Evolutionary conservation across 2,888 invertebrate species (phyloP), one percentile per base, ranked within the genome.

Genomic region (Pyralis farinalis): DNA sequence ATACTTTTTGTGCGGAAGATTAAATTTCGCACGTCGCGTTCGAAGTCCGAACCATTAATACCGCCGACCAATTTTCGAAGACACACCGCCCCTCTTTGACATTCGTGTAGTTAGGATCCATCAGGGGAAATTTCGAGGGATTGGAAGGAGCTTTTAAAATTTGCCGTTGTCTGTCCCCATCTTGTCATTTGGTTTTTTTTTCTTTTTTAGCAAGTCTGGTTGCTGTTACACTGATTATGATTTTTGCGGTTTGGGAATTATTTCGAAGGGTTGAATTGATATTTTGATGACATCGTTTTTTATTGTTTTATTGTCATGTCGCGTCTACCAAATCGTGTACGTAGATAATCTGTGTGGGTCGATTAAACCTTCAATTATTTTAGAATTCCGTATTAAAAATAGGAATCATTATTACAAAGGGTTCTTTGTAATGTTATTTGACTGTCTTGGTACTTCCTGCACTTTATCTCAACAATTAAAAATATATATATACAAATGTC

Each of bases 1-100:
- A 80, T 79, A 82, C 86, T 87, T 87, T 87, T 86, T 87, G 85
- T 69, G 68, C 57, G 69, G 67, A 71, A 87, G 87, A 87, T 87
- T 87, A 85, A 87, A 86, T 87, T 86, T 86, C 80, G 67, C 70
- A 58, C 75, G 77, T 73, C 78, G 73, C 76, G 70, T 64, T 76
- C 71, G 68, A 73, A 63, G 71, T 74, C 69, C 67, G 62, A 71
- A 78, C 81, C 86, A 87, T 87, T 86, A 86, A 87, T 86, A 81
- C 72, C 67, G 42, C 41, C 56, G 34, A 48, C 80, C 71, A 76
- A 46, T 63, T 57, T 56, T 30, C 9, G n/a, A 50, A 61, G 80
- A 71, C 37, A 78, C 56, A n/a, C 56, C 43, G n/a, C 45, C 27
- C 43, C 46, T 33, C 37, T 34, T 30, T 32, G 4, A 7, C 1